Conservation (phyloP, 2,888 invertebrate species). For the Dryobota labecula region DNA sequence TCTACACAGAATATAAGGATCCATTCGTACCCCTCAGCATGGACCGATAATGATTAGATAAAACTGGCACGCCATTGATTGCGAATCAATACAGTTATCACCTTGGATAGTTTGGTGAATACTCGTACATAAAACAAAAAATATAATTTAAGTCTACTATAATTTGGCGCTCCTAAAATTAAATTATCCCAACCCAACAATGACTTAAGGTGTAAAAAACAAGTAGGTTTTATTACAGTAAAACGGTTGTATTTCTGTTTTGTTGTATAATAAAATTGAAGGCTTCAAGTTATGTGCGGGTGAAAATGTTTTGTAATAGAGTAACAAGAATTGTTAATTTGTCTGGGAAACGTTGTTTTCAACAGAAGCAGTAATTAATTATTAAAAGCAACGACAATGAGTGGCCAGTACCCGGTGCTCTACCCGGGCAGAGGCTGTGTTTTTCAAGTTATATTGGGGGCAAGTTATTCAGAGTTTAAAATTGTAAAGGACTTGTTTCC, state of each 20-base stretch:
- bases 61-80: constrained; percentile 40
- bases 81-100: constrained; percentile 49
- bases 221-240: constrained; percentile 59
- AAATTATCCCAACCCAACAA: constrained; percentile 24
- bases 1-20: constrained; percentile 6
- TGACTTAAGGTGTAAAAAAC: constrained; percentile 30
- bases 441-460: constrained; percentile 14
- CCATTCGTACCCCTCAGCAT: constrained; percentile 13
- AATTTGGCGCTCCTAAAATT: constrained; percentile 25
- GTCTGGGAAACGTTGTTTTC: constrained; percentile 41
- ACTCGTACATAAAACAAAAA: constrained; percentile 22
- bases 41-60: constrained; percentile 52
- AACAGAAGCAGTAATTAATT: constrained; percentile 44
- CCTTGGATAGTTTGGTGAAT: constrained; percentile 32
- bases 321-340: constrained; percentile 54
- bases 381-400: constrained; percentile 48
- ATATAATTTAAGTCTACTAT: neutral
- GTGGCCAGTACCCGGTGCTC: constrained; percentile 7
- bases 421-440: constrained; percentile 16
- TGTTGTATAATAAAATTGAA: constrained; percentile 64
- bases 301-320: constrained; percentile 29
- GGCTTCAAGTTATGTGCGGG: constrained; percentile 27
- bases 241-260: constrained; percentile 65
- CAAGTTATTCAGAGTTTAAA: constrained; percentile 12
- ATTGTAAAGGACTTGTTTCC: constrained; percentile 3